A percentile compares a stretch with the other conserved stretches of the same genome.
Evolutionary conservation across 2,888 invertebrate genomes (phyloP).

Genomic region (Malthinus flaveolus): DNA sequence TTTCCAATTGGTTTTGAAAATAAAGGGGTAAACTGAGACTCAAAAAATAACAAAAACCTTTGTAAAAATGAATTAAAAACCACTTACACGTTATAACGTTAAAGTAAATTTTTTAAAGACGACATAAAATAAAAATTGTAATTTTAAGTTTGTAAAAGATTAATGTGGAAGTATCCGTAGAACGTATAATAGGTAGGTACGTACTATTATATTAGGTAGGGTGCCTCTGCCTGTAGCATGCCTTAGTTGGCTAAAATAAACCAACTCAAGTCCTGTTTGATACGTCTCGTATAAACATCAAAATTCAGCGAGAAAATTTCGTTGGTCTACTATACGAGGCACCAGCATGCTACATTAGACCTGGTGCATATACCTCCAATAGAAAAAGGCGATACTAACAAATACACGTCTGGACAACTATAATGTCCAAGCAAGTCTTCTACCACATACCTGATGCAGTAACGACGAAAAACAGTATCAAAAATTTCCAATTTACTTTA

Average conservation of each 20-base stretch:
- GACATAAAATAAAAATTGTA: too few relatives aligned
- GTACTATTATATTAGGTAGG: conserved; percentile 35
- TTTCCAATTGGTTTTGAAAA: too few relatives aligned
- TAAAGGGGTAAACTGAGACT: too few relatives aligned
- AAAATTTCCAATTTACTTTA: conserved; percentile 8
- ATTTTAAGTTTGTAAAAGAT: too few relatives aligned
- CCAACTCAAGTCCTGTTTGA: conserved; percentile 10
- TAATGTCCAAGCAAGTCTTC: conserved; percentile 27
- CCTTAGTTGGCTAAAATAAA: conserved; percentile 21
- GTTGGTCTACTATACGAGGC: conserved; percentile 27
- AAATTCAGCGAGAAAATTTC: background rate
- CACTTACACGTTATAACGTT: too few relatives aligned
- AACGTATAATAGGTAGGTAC: conserved; percentile 18
- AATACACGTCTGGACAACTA: conserved; percentile 12
- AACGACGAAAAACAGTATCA: conserved; percentile 19
- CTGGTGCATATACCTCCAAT: conserved; percentile 11
- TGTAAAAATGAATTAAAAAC: too few relatives aligned
- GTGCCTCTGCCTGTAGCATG: conserved; percentile 32
- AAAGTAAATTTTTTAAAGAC: too few relatives aligned
- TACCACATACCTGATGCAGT: conserved; percentile 16
- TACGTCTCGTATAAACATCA: background rate
- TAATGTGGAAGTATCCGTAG: conserved; percentile 18
- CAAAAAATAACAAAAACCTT: too few relatives aligned
- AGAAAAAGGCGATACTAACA: background rate
- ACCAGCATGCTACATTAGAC: conserved; percentile 32